These are phyloP conservation scores for Metacarcinus magister DNA, from an alignment of 2,888 invertebrate genomes.

Conservation along the genomic window DNA sequence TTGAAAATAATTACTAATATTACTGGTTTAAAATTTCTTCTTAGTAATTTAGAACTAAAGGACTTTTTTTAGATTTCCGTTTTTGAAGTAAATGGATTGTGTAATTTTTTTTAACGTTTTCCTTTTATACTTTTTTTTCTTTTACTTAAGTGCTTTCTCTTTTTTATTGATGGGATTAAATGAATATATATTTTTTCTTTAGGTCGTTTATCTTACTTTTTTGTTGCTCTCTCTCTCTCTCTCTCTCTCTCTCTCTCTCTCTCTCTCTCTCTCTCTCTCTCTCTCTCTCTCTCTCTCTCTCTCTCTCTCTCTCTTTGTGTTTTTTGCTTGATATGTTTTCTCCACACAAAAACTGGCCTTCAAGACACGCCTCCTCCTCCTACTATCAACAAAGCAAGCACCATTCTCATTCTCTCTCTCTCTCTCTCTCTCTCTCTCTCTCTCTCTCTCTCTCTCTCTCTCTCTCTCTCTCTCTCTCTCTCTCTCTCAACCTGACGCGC, in stretches of 20 bases:
- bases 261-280: background rate
- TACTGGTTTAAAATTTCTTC: background rate
- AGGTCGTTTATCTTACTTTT: too few relatives aligned
- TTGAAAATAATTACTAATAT: background rate
- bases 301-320: slow-evolving; percentile 8
- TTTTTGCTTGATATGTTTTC: background rate
- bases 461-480: too few relatives aligned
- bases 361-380: background rate
- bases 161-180: background rate
- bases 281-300: slow-evolving; percentile 32
- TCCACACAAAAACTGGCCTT: background rate
- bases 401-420: too few relatives aligned
- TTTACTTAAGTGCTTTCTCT: background rate
- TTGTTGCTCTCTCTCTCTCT: too few relatives aligned
- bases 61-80: background rate
- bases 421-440: too few relatives aligned
- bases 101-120: too few relatives aligned
- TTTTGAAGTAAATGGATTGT: too few relatives aligned
- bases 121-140: background rate
- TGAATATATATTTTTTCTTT: too few relatives aligned
- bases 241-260: background rate
- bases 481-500: background rate
- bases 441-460: too few relatives aligned
- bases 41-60: background rate
- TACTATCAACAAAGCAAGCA: background rate